Base-by-base conservation (phyloP, 2,113 vertebrate species). In the Heloderma charlesbogerti region DNA sequence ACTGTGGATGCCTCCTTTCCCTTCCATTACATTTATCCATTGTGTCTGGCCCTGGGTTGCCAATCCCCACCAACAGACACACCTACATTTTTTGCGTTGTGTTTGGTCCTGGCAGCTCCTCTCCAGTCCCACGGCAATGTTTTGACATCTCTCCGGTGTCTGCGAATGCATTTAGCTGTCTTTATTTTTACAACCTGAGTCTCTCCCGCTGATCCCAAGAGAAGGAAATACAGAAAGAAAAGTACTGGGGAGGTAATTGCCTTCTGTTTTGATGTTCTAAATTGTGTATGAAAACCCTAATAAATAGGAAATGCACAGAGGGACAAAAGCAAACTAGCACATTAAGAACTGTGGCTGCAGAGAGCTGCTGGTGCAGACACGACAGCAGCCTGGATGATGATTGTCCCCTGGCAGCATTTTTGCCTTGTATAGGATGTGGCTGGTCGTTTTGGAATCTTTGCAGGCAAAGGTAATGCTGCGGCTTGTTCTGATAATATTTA, bases 261-360 rank as follows among this genome's bases (percentile, higher is more conserved):
- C 25, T 60, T 60, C n/a, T 27, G 51, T 40, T 40, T 51, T 37
- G 43, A 34, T 40, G 45, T 40, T 54, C 72, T 78, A 51, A 29
- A 34, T 37, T 13, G 9, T 72, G 27, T 63, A 43, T 31, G 63
- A 54, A 86, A 86, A 54, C 31, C 31, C 48, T 31, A 8, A 85
- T 34, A 31, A 37, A 37, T 85, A 18, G 31, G 83, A 45, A 31
- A 20, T 15, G 31, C 45, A 16, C 4, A 51, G 67, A n/a, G 84
- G 45, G 60, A 45, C 37, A 6, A 40, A 43, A 45, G 37, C 18
- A 25, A 43, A 63, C 31, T 6, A 74, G 72, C 43, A 57, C 31
- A 31, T n/a, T 1, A 8, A 2, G 22, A 57, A 10, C 6, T 3
- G 71, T 48, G n/a, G 7, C 1, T 6, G 29, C 5, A 4, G 2